Evolutionary conservation across 2,113 vertebrate species (phyloP).

Genomic region (Mystacornis crossleyi): DNA sequence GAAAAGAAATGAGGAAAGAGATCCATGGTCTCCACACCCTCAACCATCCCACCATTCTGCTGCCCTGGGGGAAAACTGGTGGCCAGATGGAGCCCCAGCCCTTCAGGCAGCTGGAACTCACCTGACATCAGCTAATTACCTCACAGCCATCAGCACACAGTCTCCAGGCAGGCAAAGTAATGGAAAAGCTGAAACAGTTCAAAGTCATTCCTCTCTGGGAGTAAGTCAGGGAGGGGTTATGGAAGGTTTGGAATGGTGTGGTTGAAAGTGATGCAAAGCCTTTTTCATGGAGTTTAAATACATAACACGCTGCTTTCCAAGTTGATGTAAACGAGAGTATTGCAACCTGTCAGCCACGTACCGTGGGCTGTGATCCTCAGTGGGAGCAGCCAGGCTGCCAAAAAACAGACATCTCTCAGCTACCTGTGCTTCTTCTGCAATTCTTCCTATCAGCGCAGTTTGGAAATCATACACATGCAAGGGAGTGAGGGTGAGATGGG

Average conservation of each 20-base stretch:
- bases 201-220: constrained; percentile 21
- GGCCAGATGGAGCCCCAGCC: not conserved
- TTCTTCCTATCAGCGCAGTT: rapidly evolving
- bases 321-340: not conserved
- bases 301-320: not conserved
- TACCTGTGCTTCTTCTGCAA: not conserved
- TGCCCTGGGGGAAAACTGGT: not conserved
- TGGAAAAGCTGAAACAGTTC: constrained; percentile 46
- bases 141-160: not conserved
- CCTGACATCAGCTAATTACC: not conserved
- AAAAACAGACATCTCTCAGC: not conserved
- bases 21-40: not conserved
- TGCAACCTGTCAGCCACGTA: not conserved
- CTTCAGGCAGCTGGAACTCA: constrained; percentile 11
- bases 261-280: constrained; percentile 9
- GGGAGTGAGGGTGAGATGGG: not conserved
- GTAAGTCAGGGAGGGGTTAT: not conserved
- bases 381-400: not conserved
- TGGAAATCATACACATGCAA: rapidly evolving
- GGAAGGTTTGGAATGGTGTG: not conserved
- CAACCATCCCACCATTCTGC: not conserved
- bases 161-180: not conserved
- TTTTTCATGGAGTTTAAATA: constrained; percentile 21
- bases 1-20: not conserved
- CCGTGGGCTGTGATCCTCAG: not conserved